phyloP scores from a whole-genome alignment of 2,113 vertebrate species.

The Sylvicapra grimmia region DNA sequence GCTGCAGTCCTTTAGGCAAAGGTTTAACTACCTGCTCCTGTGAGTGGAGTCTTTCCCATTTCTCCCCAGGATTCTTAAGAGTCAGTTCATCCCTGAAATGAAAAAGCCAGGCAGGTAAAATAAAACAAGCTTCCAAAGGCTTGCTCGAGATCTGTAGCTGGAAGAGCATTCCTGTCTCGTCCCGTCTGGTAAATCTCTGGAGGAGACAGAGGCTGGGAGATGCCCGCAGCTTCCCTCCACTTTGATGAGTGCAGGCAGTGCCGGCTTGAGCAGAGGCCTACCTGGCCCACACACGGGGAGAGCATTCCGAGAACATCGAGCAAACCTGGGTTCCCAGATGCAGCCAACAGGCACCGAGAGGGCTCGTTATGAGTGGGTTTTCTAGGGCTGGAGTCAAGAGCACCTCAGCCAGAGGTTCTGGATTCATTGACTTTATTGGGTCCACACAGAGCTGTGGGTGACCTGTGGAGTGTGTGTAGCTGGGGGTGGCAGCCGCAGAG shows the following conservation, averaged over 20 bases:
- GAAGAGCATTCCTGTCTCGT: neutral
- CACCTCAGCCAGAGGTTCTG: neutral
- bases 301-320: neutral
- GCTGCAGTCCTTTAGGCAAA: neutral
- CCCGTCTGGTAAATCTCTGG: too few relatives aligned
- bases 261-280: neutral
- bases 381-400: neutral
- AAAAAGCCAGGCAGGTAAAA: neutral
- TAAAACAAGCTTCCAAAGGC: neutral
- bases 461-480: neutral
- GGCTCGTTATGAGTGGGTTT: neutral
- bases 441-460: neutral
- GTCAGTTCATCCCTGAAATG: neutral
- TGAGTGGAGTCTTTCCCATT: too few relatives aligned
- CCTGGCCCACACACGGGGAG: neutral
- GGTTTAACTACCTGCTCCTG: neutral
- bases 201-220: neutral
- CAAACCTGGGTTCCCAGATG: neutral
- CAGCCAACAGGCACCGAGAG: neutral
- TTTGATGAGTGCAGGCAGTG: neutral
- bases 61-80: neutral
- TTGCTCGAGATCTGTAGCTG: neutral
- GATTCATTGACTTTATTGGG: slow-evolving; percentile 50
- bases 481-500: fast-evolving
- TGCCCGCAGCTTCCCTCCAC: neutral